Evolutionary conservation across 1,140 invertebrate genomes (phyloP).

Genomic region (Sycobia sp.): DNA sequence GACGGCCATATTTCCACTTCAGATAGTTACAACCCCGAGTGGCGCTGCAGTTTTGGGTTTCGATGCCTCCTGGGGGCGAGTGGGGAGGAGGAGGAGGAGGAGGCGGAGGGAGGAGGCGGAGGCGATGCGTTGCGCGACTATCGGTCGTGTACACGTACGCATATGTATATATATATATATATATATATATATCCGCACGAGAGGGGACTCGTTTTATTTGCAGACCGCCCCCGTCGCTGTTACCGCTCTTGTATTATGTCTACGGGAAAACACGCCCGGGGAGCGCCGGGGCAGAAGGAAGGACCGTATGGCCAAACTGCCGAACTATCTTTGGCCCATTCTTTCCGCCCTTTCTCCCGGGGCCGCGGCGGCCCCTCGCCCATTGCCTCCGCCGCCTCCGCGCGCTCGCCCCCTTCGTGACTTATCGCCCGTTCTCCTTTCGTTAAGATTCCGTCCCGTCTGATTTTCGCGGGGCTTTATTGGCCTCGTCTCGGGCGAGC

Average conservation of each 20-base stretch:
- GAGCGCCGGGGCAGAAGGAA: slow-evolving; percentile 2
- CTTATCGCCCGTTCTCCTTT: background rate
- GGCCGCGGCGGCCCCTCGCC: background rate
- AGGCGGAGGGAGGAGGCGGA: too few species aligned
- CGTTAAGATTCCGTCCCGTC: background rate
- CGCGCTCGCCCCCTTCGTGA: background rate
- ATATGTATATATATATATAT: too few species aligned
- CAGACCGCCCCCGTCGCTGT: slow-evolving; percentile 43
- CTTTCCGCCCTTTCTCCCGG: background rate
- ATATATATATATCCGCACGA: too few species aligned
- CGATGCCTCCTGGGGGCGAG: slow-evolving; percentile 19
- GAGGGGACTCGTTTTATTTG: slow-evolving; percentile 44
- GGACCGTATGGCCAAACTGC: background rate
- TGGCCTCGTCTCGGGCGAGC: background rate
- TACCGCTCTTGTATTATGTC: slow-evolving; percentile 50
- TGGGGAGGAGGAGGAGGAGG: too few species aligned
- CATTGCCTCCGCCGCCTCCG: background rate
- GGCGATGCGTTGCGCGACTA: slow-evolving; percentile 39
- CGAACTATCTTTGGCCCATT: slow-evolving; percentile 24
- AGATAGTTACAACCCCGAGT: slow-evolving; percentile 40
- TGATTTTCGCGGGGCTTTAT: background rate
- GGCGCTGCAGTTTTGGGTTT: background rate
- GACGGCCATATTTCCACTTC: slow-evolving; percentile 49
- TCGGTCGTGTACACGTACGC: slow-evolving; percentile 44
- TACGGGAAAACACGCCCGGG: slow-evolving; percentile 39